Evolutionary conservation across 1,140 invertebrate genomes (phyloP), one percentile per base, ranked within the genome.

Genomic region (Episyrphus balteatus): DNA sequence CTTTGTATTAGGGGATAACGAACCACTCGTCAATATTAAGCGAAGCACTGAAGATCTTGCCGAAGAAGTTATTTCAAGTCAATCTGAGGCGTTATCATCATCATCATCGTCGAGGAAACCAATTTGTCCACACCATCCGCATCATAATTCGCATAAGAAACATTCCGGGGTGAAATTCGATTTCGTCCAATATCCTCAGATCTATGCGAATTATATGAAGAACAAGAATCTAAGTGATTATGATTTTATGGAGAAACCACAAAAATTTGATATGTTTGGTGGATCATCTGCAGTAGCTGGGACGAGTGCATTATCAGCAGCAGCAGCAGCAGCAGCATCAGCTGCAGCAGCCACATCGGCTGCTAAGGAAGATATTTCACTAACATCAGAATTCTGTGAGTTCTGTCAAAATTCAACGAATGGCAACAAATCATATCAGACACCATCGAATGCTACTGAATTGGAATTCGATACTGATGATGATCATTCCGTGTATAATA

Each of bases 1-100:
- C n/a, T 87, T 87, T 58, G 83, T 82, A 10, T 68, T 87, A 12
- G 84, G 84, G n/a, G 82, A 82, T 42, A 78, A 86, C 59, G 82
- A 86, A 40, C 76, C 78, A 53, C 57, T 81, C 44, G 71, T 80
- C 2, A 66, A 68, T 49, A 46, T 68, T 13, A 68, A 64, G 48
- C 64, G 62, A 49, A 66, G 63, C 47, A 62, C 42, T 45, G 63
- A 66, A 47, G 60, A 67, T 56, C 57, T 67, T 17, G 53, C 19
- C 21, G 44, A 36, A 1, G 51, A 50, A 3, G 8, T 5, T 40
- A 42, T 30, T 31, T 18, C 34, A 26, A 40, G 39, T 8, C 33
- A 41, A 38, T 19, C 18, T 17, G 43, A 45, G 14, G 32, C 32
- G 8, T n/a, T 17, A 45, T 11, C 39, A 37, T 12, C 17, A 41